phyloP scores from a whole-genome alignment of 2,888 invertebrate species.

The Loripinus fragilis region DNA sequence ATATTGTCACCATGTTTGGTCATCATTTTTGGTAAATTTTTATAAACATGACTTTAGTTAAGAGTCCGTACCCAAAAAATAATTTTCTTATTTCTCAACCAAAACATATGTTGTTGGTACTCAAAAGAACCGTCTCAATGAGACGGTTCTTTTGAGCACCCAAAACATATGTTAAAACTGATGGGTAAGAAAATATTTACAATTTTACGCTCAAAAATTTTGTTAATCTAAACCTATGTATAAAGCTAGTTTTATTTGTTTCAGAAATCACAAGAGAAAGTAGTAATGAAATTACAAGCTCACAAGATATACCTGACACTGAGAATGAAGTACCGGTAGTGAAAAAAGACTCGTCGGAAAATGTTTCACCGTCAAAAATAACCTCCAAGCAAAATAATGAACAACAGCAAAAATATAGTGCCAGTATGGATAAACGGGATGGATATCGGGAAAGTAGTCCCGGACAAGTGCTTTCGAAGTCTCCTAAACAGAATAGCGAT shows the following conservation, averaged over 20 bases:
- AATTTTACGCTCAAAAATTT: no score
- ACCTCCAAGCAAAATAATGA: constrained; percentile 37
- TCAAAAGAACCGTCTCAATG: no score
- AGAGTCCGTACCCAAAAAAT: no score
- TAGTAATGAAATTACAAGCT: constrained; percentile 63
- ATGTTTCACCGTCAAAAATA: constrained; percentile 44
- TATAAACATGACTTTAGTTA: no score
- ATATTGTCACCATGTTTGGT: no score
- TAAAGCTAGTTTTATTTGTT: constrained; percentile 24
- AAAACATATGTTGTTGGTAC: no score
- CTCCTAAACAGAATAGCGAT: constrained; percentile 27
- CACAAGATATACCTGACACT: neutral
- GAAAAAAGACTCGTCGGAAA: constrained; percentile 43
- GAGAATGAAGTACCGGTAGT: constrained; percentile 23
- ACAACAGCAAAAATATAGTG: constrained; percentile 56
- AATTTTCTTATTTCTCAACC: no score
- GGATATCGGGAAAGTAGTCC: constrained; percentile 51
- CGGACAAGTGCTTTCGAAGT: constrained; percentile 11
- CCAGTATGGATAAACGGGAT: constrained; percentile 56
- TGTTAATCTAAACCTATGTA: no score
- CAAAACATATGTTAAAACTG: no score
- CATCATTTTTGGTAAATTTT: no score
- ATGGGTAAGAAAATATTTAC: no score
- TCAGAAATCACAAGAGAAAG: constrained; percentile 78
- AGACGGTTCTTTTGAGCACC: no score